phyloP scores from a whole-genome alignment of 2,113 vertebrate species.

The Passer domesticus region DNA sequence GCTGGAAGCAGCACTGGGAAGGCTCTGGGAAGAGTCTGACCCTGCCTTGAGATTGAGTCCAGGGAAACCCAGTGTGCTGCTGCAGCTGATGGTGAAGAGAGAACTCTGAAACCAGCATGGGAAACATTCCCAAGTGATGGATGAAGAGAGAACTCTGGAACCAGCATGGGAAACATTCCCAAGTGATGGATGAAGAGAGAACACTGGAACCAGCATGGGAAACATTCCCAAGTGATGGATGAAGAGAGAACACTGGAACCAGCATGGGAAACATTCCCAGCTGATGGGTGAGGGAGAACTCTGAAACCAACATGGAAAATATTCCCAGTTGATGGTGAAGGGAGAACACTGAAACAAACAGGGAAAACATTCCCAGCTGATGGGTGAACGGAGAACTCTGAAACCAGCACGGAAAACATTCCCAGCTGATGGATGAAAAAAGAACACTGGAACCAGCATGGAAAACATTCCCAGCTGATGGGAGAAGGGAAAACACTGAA shows the following conservation, averaged over 20 bases:
- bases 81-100: background rate
- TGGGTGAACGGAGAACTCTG: background rate
- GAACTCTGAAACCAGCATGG: rapidly evolving
- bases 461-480: background rate
- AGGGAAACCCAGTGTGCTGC: background rate
- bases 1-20: background rate
- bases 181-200: too few species aligned
- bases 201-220: background rate
- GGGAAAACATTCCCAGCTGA: background rate
- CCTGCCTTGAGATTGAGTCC: background rate
- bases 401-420: too few species aligned
- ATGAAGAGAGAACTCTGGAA: too few species aligned
- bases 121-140: background rate
- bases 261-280: background rate
- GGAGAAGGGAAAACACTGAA: background rate
- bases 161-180: background rate
- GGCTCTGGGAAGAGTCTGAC: background rate
- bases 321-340: background rate
- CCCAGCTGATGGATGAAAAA: too few species aligned
- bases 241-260: background rate
- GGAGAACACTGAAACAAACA: background rate
- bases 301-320: background rate
- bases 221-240: background rate
- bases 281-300: background rate
- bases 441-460: background rate